phyloP scores from a whole-genome alignment of 2,113 vertebrate genomes.

The Boulengeromyrus knoepffleri region DNA sequence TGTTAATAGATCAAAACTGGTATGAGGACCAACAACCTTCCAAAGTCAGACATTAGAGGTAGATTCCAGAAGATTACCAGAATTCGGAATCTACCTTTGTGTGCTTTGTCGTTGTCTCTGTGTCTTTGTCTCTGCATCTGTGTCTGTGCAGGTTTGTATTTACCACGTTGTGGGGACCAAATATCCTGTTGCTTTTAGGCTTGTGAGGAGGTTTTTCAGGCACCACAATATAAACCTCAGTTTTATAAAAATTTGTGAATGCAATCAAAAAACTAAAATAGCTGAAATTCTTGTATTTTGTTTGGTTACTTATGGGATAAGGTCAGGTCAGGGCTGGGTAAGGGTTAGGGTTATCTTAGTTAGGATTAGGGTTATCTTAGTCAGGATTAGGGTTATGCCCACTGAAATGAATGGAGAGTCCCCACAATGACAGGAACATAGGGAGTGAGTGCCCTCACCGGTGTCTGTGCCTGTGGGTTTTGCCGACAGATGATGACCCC shows the following conservation, averaged over 20 bases:
- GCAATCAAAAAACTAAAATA: not conserved
- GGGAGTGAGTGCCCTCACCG: not conserved
- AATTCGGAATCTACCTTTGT: not conserved
- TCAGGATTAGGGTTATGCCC: not conserved
- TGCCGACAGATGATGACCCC: conserved; percentile 75
- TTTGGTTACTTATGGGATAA: not conserved
- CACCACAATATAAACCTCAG: not conserved
- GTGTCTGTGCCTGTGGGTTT: not conserved
- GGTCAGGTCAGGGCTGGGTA: not conserved
- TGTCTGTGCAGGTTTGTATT: not conserved
- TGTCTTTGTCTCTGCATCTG: not conserved
- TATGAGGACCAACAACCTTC: not conserved
- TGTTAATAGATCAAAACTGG: not conserved
- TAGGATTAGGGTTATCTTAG: not conserved
- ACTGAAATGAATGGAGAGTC: not conserved
- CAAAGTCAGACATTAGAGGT: not conserved
- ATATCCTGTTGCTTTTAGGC: not conserved
- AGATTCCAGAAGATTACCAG: not conserved
- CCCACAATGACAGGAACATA: not conserved
- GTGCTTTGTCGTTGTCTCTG: not conserved
- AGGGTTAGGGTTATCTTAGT: not conserved
- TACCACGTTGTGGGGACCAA: not conserved
- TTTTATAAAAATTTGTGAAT: no score
- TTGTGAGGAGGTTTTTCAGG: not conserved
- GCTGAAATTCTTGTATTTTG: not conserved